phyloP scores from a whole-genome alignment of 2,113 vertebrate genomes.

The Brachypteracias leptosomus region DNA sequence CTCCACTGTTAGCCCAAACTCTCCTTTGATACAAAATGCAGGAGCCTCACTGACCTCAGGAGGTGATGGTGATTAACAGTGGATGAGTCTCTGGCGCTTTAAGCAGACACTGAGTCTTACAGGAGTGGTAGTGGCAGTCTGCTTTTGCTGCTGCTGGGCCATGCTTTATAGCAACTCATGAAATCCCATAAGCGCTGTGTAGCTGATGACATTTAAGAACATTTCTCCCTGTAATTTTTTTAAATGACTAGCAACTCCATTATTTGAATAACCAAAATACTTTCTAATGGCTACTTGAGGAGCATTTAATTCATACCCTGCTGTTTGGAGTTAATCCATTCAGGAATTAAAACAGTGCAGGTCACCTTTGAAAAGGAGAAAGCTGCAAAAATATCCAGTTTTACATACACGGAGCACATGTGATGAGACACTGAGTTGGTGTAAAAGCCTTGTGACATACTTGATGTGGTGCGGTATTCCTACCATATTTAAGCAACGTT shows the following conservation, averaged over 20 bases:
- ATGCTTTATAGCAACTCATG: background rate
- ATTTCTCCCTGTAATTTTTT: conserved; percentile 9
- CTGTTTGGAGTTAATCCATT: conserved; percentile 16
- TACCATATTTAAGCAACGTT: background rate
- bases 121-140: background rate
- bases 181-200: background rate
- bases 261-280: conserved; percentile 29
- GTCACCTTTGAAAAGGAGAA: conserved; percentile 5
- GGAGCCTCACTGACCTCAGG: background rate
- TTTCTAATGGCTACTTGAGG: conserved; percentile 12
- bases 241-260: background rate
- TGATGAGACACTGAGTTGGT: background rate
- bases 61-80: background rate
- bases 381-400: background rate
- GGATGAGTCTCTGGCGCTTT: background rate
- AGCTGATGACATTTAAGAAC: conserved; percentile 8
- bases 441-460: background rate
- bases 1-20: background rate
- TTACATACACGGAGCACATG: background rate
- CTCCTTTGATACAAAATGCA: background rate
- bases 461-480: background rate
- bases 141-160: background rate
- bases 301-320: background rate
- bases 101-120: background rate
- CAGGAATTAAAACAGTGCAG: background rate